phyloP scores from a whole-genome alignment of 2,888 invertebrate genomes.

The Harpalus rubripes region DNA sequence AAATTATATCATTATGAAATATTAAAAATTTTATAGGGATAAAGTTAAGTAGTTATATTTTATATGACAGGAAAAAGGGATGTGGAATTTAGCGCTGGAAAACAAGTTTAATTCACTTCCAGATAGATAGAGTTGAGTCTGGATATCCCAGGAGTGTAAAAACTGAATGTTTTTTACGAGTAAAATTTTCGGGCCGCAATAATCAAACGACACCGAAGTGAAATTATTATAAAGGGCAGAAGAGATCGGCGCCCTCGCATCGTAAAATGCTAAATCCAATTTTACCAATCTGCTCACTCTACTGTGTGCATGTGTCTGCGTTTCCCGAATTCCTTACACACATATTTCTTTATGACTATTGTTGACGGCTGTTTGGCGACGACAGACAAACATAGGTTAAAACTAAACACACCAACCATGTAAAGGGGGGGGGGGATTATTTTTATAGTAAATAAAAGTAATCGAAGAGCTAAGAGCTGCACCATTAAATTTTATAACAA shows the following conservation, averaged over 20 bases:
- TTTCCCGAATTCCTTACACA: constrained; percentile 21
- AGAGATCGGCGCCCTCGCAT: constrained; percentile 30
- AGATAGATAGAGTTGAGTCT: constrained; percentile 29
- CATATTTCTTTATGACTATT: constrained; percentile 47
- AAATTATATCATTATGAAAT: constrained; percentile 2
- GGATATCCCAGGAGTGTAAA: constrained; percentile 27
- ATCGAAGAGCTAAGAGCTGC: neutral
- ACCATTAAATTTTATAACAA: neutral
- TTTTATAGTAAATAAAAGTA: neutral
- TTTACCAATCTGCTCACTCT: constrained; percentile 47
- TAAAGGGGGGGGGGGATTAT: neutral
- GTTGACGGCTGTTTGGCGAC: constrained; percentile 53
- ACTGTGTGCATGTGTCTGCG: constrained; percentile 6
- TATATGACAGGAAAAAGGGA: constrained; percentile 10
- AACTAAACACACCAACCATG: neutral
- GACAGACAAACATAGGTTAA: constrained; percentile 22
- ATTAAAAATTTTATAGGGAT: constrained; percentile 9
- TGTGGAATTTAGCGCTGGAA: constrained; percentile 25
- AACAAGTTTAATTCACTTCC: constrained; percentile 41
- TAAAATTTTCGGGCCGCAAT: constrained; percentile 51
- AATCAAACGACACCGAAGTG: constrained; percentile 49
- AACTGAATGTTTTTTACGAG: constrained; percentile 50
- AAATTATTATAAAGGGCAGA: constrained; percentile 54
- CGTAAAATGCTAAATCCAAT: constrained; percentile 60
- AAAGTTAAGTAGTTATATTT: constrained; percentile 30